These are phyloP conservation scores for Chironomus striatipennis DNA, from an alignment of 1,140 invertebrate genomes.

Conservation along the genomic window DNA sequence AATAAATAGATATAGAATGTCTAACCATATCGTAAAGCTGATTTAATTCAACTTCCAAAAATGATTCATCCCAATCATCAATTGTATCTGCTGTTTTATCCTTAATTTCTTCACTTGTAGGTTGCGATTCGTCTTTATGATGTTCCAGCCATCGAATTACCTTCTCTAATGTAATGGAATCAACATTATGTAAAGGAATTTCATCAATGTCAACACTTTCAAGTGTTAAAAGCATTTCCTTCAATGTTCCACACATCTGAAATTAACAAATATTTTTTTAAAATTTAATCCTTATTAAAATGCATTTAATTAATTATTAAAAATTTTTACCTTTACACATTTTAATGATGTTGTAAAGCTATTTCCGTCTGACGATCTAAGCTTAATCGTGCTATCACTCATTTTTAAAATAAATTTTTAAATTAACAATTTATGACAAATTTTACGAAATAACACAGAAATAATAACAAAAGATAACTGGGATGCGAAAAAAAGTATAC, in stretches of 20 bases:
- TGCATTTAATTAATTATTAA: too few relatives aligned
- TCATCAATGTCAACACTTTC: neutral
- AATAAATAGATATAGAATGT: too few relatives aligned
- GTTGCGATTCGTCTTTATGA: neutral
- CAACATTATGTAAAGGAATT: neutral
- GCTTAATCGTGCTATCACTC: too few relatives aligned
- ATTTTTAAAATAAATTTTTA: too few relatives aligned
- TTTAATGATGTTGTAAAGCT: too few relatives aligned
- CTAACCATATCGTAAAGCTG: neutral
- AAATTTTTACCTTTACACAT: too few relatives aligned
- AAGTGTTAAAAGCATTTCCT: neutral
- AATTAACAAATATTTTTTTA: neutral
- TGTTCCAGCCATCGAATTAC: neutral
- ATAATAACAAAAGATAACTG: too few relatives aligned
- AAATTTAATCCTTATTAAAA: too few relatives aligned
- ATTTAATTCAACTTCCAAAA: neutral
- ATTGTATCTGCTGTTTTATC: neutral
- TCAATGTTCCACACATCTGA: neutral
- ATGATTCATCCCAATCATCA: neutral
- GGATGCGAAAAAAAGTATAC: too few relatives aligned
- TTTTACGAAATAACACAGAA: too few relatives aligned
- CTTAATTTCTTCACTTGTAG: neutral
- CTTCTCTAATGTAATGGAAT: neutral
- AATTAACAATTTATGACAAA: too few relatives aligned
- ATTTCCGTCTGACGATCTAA: too few relatives aligned